Evolutionary conservation across 2,797 vertebrate species (phyloP).

Genomic region (Paedocypris micromegethes): DNA sequence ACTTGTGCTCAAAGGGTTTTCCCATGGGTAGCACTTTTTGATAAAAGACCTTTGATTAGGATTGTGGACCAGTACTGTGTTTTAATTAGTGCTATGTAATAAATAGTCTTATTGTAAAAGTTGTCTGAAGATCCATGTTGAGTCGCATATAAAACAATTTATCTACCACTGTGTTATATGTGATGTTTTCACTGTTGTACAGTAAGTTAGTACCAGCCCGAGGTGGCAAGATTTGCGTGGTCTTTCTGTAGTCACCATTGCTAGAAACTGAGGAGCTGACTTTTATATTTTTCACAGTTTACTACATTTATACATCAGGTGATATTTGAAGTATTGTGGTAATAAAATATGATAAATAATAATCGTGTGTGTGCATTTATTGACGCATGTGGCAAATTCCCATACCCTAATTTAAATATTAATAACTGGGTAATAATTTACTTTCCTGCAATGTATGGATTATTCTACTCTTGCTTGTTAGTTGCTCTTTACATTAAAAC

Average conservation of each 20-base stretch:
- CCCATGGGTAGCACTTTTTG: background rate
- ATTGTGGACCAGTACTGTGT: conserved; percentile 12
- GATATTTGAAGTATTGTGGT: background rate
- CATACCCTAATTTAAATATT: background rate
- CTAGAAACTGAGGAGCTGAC: conserved; percentile 15
- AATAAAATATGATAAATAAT: conserved; percentile 30
- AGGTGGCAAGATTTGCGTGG: background rate
- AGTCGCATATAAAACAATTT: conserved; percentile 1
- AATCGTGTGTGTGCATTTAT: background rate
- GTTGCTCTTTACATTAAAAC: background rate
- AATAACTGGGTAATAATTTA: background rate
- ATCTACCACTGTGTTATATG: background rate
- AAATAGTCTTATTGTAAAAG: conserved; percentile 9
- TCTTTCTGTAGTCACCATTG: conserved; percentile 21
- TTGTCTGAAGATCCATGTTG: background rate
- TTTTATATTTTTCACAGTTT: conserved; percentile 21
- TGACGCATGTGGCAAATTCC: background rate
- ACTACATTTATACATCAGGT: conserved; percentile 12
- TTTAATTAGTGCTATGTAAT: conserved; percentile 9
- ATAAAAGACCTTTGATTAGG: background rate
- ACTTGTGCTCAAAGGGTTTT: background rate
- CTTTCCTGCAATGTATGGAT: background rate
- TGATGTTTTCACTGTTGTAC: background rate
- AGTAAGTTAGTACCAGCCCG: background rate
- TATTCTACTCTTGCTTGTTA: background rate